Evolutionary conservation across 2,113 vertebrate species (phyloP), one percentile per base, ranked within the genome.

Genomic region (Nerophis ophidion): DNA sequence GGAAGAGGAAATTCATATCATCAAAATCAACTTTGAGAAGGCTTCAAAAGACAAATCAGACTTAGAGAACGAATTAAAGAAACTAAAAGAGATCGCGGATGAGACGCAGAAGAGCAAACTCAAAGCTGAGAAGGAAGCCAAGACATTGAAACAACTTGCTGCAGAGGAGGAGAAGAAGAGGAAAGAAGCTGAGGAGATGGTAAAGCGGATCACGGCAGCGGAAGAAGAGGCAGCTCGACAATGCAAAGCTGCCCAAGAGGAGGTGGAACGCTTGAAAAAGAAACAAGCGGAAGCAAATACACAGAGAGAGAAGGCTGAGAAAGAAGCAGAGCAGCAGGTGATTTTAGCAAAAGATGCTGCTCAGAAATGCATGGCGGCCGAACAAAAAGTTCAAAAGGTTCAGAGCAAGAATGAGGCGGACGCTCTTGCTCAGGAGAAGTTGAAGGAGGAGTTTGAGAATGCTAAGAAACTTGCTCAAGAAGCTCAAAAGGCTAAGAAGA

Each of bases 1-100:
- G 2, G 97, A 99, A 65, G 96, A 98, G 58, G 97, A 99, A 83
- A 98, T 98, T 57, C 85, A 90, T 0, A 86, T 91, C 0, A 92
- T 98, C 1, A 96, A 93, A 84, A 78, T 89, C 35, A 93, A 87
- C 80, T 97, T 98, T 0, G 92, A 98, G 84, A 93, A 85, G 63
- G 93, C 95, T 0, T 91, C 95, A 0, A 91, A 89, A 0, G 97
- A 93, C 60, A 97, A 95, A 80, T 80, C 85, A 0, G 95, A 93
- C 26, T 83, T 99, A 73, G 97, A 98, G 76, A 71, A 86, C 55
- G 97, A 99, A 63, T 86, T 99, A 11, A 86, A 88, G 65, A 93
- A 93, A 63, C 83, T 98, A 58, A 96, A 94, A 14, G 79, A 76
- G 6, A 86, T 86, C 0, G 93, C 96, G 0, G 94, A 97, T 9